Evolutionary conservation across 30 jellyfish, hydroid and myxozoan genomes (phyloP).

Genomic region (Clytia hemisphaerica): DNA sequence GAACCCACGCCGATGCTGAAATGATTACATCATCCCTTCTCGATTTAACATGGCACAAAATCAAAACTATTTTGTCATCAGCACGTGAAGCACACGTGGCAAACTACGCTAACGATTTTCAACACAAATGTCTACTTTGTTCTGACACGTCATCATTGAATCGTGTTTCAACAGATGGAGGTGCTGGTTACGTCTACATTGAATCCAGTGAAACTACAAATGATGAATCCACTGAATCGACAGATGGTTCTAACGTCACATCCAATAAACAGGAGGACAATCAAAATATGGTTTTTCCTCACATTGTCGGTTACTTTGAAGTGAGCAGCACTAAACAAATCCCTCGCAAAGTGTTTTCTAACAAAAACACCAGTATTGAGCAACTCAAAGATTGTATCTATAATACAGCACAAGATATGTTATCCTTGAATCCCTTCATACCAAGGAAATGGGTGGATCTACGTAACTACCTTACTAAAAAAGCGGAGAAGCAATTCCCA

Average conservation of each 20-base stretch:
- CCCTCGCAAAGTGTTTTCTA: conserved; percentile 11
- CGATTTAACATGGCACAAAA: conserved; percentile 17
- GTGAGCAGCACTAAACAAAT: conserved; percentile 22
- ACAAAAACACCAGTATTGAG: conserved; percentile 5
- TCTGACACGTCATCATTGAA: not conserved
- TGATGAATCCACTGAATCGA: not conserved
- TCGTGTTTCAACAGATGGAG: conserved; percentile 16
- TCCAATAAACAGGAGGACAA: not conserved
- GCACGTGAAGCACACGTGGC: conserved; percentile 5
- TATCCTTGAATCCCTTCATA: conserved; percentile 17
- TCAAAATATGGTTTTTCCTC: conserved; percentile 13
- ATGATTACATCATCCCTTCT: conserved; percentile 22
- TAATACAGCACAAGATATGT: conserved; percentile 2
- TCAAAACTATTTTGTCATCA: not conserved
- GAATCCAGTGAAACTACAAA: not conserved
- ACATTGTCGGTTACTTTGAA: conserved; percentile 31
- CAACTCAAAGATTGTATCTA: conserved; percentile 17
- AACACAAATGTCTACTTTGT: conserved; percentile 15
- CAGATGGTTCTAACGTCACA: not conserved
- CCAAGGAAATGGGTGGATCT: conserved; percentile 35
- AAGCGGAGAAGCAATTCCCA: conserved; percentile 12
- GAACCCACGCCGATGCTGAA: conserved; percentile 36
- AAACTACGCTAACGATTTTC: not conserved
- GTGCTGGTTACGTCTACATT: conserved; percentile 20
- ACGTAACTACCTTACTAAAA: not conserved